Conservation (phyloP, 2,888 invertebrate genomes). For the Lasioglossum leucozonium region DNA sequence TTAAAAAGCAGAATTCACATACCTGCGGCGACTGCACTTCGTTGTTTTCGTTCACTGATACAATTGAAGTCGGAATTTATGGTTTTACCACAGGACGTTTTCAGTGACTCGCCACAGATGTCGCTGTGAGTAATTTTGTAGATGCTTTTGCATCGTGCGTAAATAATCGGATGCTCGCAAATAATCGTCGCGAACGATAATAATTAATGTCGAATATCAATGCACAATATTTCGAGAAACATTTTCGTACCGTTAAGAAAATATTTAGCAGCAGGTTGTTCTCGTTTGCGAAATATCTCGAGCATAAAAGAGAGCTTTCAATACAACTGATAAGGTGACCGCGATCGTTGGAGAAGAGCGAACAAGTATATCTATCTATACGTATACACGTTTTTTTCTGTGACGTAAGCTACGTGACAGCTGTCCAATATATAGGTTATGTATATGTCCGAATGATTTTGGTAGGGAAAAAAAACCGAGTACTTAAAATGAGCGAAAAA, state of each 20-base stretch:
- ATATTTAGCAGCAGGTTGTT: not conserved
- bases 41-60: not conserved
- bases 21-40: constrained; percentile 24
- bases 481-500: constrained; percentile 71
- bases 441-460: constrained; percentile 37
- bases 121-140: not conserved
- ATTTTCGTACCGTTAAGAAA: not conserved
- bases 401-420: constrained; percentile 56
- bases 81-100: not conserved
- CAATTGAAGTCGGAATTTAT: not conserved
- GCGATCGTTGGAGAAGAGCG: not conserved
- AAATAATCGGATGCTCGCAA: not conserved
- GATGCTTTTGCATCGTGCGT: not conserved
- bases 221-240: not conserved
- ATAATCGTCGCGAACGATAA: not conserved
- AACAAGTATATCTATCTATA: not conserved
- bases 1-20: constrained; percentile 10
- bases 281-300: not conserved
- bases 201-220: not conserved
- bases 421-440: constrained; percentile 46
- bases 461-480: constrained; percentile 5
- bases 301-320: not conserved
- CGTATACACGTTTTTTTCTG: not conserved
- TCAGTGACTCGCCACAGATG: not conserved
- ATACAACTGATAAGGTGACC: not conserved